phyloP scores from a whole-genome alignment of 2,797 vertebrate species.

The Nannoperca australis region DNA sequence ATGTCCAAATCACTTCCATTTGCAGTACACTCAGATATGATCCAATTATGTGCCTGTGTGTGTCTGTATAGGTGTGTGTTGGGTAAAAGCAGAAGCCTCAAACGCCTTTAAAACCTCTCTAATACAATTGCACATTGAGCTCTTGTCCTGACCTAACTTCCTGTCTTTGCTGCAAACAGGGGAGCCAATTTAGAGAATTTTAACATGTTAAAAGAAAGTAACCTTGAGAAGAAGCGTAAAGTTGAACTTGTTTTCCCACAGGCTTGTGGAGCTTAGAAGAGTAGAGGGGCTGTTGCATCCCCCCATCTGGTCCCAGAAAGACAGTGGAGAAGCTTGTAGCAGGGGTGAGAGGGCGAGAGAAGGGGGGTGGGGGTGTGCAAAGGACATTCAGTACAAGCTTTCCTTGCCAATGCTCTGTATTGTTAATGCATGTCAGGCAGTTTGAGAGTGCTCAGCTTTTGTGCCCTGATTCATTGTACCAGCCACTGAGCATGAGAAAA shows the following conservation, averaged over 20 bases:
- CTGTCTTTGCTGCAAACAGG: constrained; percentile 37
- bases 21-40: constrained; percentile 54
- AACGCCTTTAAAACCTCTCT: constrained; percentile 40
- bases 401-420: constrained; percentile 71
- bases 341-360: constrained; percentile 37
- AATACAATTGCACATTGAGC: constrained; percentile 47
- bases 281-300: constrained; percentile 36
- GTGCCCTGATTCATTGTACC: constrained; percentile 77
- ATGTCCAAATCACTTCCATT: constrained; percentile 60
- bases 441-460: constrained; percentile 74
- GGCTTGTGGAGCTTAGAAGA: constrained; percentile 35
- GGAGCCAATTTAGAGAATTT: constrained; percentile 32
- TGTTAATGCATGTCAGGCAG: constrained; percentile 78
- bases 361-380: constrained; percentile 37
- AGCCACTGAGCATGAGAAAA: constrained; percentile 66
- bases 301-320: constrained; percentile 61
- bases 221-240: constrained; percentile 37
- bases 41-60: constrained; percentile 48
- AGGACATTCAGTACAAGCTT: constrained; percentile 75
- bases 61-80: constrained; percentile 22
- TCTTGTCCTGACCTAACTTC: constrained; percentile 44
- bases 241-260: constrained; percentile 59
- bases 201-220: constrained; percentile 29
- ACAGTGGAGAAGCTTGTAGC: constrained; percentile 64
- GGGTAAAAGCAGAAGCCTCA: constrained; percentile 34